Evolutionary conservation across 2,888 invertebrate genomes (phyloP).

Genomic region (Nomada ferruginata): DNA sequence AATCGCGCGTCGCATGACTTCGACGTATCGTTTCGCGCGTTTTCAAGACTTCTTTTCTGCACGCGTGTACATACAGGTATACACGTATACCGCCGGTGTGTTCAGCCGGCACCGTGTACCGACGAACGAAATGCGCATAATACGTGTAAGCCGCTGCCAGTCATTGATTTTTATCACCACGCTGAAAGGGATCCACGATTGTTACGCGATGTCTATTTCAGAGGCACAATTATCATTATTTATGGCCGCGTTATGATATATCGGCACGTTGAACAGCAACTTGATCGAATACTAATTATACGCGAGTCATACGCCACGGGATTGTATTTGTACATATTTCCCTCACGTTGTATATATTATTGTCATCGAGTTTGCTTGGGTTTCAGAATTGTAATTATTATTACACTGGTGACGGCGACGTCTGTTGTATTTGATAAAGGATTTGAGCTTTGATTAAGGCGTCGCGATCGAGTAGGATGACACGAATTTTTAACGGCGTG

Average conservation of each 20-base stretch:
- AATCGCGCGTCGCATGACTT: conserved; percentile 62
- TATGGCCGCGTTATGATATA: conserved; percentile 17
- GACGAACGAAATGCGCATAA: conserved; percentile 37
- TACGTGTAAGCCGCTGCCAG: conserved; percentile 31
- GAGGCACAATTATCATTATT: not conserved
- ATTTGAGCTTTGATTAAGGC: no score
- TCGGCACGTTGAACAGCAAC: conserved; percentile 10
- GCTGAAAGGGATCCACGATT: conserved; percentile 39
- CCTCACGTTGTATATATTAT: not conserved
- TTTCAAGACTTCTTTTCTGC: conserved; percentile 56
- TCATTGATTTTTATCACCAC: conserved; percentile 44
- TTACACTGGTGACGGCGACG: conserved; percentile 18
- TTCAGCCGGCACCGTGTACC: conserved; percentile 19
- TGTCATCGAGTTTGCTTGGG: not conserved
- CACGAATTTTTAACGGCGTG: no score
- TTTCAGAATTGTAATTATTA: conserved; percentile 1
- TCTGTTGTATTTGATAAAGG: no score
- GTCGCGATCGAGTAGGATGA: no score
- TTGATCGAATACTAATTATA: conserved; percentile 16
- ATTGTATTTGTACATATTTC: not conserved
- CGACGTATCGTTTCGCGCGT: conserved; percentile 71
- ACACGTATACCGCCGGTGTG: not conserved
- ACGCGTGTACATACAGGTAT: not conserved
- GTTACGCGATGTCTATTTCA: conserved; percentile 7
- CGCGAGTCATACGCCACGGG: conserved; percentile 7